Evolutionary conservation across 2,888 invertebrate species (phyloP), one percentile per base, ranked within the genome.

Genomic region (Agrochola circellaris): DNA sequence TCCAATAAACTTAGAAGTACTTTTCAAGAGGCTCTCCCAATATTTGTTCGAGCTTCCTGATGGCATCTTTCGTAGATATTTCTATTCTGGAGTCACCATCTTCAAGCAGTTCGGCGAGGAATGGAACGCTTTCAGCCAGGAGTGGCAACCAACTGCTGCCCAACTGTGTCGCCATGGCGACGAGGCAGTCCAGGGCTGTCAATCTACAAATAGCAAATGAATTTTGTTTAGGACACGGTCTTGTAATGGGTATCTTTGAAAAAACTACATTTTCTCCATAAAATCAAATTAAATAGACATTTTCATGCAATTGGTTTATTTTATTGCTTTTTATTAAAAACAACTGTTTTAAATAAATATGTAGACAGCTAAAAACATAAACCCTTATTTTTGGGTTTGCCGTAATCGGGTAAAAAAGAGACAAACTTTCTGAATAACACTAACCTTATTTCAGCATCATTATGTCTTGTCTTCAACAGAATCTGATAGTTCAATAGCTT

Each of bases 111-210:
- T 99, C 99, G 0, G 99, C 99, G 56, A 99, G 96, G 97, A 99
- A 99, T 0, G 99, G 99, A 81, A 99, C 98, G 8, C 99, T 99
- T 92, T 99, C 99, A 0, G 99, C 99, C 70, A 99, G 94, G 1
- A 99, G 97, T 0, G 99, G 98, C 88, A 99, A 97, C 95, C 99
- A 99, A 91, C 98, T 98, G 92, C 99, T 98, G 6, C 98, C 99
- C 2, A 99, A 96, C 92, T 98, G 98, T 68, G 97, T 97, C 6
- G 98, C 99, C 90, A 99, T 97, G 87, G 98, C 98, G 73, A 98
- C 98, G 86, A 98, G 95, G 82, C 98, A 97, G 84, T 98, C 97
- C 61, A 99, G 95, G 0, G 98, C 97, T 71, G 97, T 97, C 70
- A 98, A 96, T 74, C 99, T 97, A 92, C 8, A 89, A 91, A 73